A percentile compares a stretch with the other conserved stretches of the same genome.
Conservation (phyloP, 1,140 invertebrate genomes). For the Drosophila elegans region DNA sequence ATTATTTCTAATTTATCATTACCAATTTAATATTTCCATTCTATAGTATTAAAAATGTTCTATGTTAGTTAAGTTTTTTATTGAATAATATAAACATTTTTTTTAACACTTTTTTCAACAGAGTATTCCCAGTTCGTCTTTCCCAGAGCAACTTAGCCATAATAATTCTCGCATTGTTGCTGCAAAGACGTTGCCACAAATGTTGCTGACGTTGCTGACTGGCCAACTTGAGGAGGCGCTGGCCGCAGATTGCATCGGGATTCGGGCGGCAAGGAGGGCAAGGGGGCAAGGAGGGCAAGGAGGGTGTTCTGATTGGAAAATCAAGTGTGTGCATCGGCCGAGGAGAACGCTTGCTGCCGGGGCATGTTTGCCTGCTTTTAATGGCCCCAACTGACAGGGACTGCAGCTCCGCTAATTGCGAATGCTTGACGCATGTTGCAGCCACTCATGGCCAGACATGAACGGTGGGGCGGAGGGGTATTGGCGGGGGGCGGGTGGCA, state of each 20-base stretch:
- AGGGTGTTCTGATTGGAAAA: conserved; percentile 75
- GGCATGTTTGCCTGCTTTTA: conserved; percentile 73
- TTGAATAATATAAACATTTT: too few species aligned
- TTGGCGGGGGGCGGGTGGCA: conserved; percentile 22
- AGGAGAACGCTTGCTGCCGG: conserved; percentile 10
- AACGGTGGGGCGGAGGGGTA: conserved; percentile 27
- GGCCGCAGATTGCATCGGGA: conserved; percentile 25
- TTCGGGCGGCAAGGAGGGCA: neutral
- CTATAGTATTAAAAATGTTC: too few species aligned
- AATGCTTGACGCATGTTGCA: conserved; percentile 82
- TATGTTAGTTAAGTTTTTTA: too few species aligned
- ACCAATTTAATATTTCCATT: too few species aligned
- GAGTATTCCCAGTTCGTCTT: conserved; percentile 16
- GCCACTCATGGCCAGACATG: conserved; percentile 69
- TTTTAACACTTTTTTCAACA: neutral
- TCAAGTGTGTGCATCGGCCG: conserved; percentile 66
- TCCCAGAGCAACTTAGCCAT: neutral
- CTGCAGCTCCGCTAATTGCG: conserved; percentile 74
- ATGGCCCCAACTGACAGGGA: conserved; percentile 70
- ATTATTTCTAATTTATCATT: too few species aligned
- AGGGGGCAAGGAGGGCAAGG: neutral
- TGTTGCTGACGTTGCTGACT: conserved; percentile 70
- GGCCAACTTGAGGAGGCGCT: conserved; percentile 47
- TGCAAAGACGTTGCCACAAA: conserved; percentile 67
- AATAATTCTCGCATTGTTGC: conserved; percentile 54